These are phyloP conservation scores for Enteromius treurensis DNA, from an alignment of 2,797 vertebrate species.

Conservation along the genomic window DNA sequence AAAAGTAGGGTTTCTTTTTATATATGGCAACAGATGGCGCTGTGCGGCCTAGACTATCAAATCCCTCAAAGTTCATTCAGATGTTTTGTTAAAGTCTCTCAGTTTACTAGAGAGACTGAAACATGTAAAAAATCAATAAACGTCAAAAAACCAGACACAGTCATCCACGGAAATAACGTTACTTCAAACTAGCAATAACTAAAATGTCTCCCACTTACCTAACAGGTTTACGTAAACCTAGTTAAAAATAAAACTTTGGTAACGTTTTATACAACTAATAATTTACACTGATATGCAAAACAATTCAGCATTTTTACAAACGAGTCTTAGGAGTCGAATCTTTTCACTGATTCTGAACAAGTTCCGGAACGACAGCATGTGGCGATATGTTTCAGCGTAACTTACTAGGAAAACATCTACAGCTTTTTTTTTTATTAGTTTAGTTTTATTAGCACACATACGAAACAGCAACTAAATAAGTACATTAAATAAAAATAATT, in stretches of 20 bases:
- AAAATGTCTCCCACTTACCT: background rate
- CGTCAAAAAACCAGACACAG: background rate
- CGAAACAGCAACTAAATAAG: background rate
- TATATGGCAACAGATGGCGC: background rate
- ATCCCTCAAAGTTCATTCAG: background rate
- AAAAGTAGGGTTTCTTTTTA: background rate
- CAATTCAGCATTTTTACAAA: too few species aligned
- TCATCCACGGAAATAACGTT: background rate
- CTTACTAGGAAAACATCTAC: background rate
- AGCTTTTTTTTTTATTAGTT: background rate
- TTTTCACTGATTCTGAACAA: background rate
- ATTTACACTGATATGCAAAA: background rate
- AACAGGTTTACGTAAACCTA: background rate
- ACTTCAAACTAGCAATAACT: background rate
- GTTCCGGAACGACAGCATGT: background rate
- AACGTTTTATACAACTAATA: background rate
- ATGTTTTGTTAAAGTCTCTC: background rate
- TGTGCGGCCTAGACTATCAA: background rate
- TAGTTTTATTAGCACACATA: background rate
- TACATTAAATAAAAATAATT: background rate
- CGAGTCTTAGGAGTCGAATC: background rate
- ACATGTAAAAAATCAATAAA: background rate
- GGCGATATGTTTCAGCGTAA: background rate
- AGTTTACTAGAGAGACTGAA: background rate
- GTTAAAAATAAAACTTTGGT: background rate